Percentiles rank a stretch among this genome's conserved stretches.
Conservation (phyloP, 2,797 vertebrate species). For the Eptatretus atami region DNA sequence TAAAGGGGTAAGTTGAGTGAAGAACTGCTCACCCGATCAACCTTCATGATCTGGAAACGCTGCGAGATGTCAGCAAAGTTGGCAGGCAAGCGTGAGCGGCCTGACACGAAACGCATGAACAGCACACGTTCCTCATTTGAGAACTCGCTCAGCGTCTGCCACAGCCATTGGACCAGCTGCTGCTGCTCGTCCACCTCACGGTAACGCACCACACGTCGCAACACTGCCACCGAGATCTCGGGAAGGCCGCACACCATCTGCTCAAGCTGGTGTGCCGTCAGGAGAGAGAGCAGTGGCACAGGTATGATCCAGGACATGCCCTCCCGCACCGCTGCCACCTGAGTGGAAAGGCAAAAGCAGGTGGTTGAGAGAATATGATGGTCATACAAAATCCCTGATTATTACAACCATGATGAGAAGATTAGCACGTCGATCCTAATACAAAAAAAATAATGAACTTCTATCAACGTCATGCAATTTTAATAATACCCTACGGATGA, state of each 20-base stretch:
- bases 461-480: no score
- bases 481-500: no score
- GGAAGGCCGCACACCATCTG: constrained; percentile 40
- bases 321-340: constrained; percentile 34
- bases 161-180: constrained; percentile 34
- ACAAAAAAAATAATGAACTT: neutral
- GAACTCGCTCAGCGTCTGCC: constrained; percentile 31
- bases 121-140: constrained; percentile 35
- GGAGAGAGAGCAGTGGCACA: constrained; percentile 27
- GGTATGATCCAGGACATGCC: constrained; percentile 40
- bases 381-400: neutral
- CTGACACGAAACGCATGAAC: constrained; percentile 37
- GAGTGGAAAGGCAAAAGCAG: neutral
- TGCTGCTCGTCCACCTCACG: constrained; percentile 33
- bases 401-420: constrained; percentile 7
- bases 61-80: constrained; percentile 38
- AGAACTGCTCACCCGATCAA: constrained; percentile 24
- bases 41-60: constrained; percentile 41
- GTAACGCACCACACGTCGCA: constrained; percentile 35
- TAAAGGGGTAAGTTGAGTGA: no score
- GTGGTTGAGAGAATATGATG: no score
- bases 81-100: constrained; percentile 27
- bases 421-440: no score
- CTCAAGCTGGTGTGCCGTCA: constrained; percentile 30
- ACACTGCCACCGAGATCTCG: constrained; percentile 30